Evolutionary conservation across 1,140 invertebrate species (phyloP), one percentile per base, ranked within the genome.

Genomic region (Ceratina japonica): DNA sequence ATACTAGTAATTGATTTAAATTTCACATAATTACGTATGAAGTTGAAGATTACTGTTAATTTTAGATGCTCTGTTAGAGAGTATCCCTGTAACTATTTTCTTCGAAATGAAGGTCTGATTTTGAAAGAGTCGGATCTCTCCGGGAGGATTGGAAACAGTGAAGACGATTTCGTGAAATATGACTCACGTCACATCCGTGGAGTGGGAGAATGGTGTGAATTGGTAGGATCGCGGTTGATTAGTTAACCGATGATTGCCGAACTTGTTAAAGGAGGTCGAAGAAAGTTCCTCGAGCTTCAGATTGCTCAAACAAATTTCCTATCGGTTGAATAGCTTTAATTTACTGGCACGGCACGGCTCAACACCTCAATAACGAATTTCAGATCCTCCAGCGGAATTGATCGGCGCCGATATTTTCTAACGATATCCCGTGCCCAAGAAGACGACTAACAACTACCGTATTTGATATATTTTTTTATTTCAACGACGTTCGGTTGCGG

Each of bases 251-350:
- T 70, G 56, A 59, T 77, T 54, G 56, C 22, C 44, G 56, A 77
- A 71, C 75, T 69, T 61, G 75, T 70, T 70, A 51, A 66, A 61
- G 66, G 20, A 68, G 52, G 18, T 68, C 52, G 22, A 76, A 49
- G 74, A 52, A 76, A 68, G 65, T 70, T 51, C 0, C 37, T 18
- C 56, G 22, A 59, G 27, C 58, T 24, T 62, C 58, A 63, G 18
- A 56, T n/a, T 18, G 27, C 49, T 52, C 18, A 52, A 62, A 74
- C 49, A 37, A 31, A 22, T 54, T 69, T 58, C 18, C 20, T 44
- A 13, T 59, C 69, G 24, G 1, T 3, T 59, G 69, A 71, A 71
- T 71, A 37, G 31, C 31, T 71, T 58, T 59, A 44, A 71, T 71
- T 71, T 37, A 27, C 54, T 12, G n/a, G 16, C 7, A 37, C 16